Conservation (phyloP, 2,113 vertebrate species). For the Channa maculata region DNA sequence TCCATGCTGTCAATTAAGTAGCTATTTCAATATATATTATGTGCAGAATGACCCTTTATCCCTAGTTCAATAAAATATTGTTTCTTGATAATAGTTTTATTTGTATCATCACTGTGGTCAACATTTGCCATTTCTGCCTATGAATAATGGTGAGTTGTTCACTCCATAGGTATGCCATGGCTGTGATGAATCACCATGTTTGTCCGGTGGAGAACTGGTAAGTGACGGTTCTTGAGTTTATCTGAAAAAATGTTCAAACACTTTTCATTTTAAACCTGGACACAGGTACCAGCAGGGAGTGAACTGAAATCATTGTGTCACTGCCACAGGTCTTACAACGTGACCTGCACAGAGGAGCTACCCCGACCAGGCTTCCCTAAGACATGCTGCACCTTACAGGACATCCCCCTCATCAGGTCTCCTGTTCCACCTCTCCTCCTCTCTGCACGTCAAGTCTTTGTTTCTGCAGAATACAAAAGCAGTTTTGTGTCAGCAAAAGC, state of each 20-base stretch:
- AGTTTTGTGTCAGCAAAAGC: conserved; percentile 33
- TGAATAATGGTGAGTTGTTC: conserved; percentile 9
- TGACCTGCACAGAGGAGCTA: conserved; percentile 88
- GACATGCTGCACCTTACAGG: conserved; percentile 92
- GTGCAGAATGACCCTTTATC: neutral
- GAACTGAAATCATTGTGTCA: conserved; percentile 12
- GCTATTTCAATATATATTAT: neutral
- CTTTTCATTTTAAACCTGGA: neutral
- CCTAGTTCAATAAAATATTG: neutral
- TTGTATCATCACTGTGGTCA: neutral
- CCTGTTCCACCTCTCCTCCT: neutral
- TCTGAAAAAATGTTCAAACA: neutral
- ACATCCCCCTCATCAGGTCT: conserved; percentile 93
- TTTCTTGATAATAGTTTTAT: neutral
- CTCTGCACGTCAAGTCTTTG: conserved; percentile 9
- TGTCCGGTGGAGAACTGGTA: conserved; percentile 96
- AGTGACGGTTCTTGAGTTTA: conserved; percentile 34
- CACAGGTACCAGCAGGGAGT: neutral
- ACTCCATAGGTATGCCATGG: conserved; percentile 90
- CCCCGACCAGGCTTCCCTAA: conserved; percentile 89
- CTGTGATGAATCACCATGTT: conserved; percentile 95
- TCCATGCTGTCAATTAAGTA: neutral
- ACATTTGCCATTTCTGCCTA: conserved; percentile 19
- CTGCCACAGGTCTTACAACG: conserved; percentile 89
- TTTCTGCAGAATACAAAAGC: conserved; percentile 31